Evolutionary conservation across 1,140 invertebrate genomes (phyloP), one percentile per base, ranked within the genome.

Genomic region (Drosophila bocki): DNA sequence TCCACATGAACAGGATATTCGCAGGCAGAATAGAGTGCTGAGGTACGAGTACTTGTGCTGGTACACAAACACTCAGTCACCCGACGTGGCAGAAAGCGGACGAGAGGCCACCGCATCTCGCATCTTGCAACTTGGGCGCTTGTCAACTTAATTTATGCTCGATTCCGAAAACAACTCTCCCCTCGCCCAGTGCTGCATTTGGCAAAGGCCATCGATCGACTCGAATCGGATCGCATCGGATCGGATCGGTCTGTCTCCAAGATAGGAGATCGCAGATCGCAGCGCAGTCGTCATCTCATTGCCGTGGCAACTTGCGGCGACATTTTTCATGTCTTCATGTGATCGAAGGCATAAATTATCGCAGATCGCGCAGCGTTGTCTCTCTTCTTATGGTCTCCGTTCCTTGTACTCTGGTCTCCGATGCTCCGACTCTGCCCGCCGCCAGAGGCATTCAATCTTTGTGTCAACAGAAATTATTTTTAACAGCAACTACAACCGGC

Each of bases 401-500:
- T 67, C 62, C 50, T 26, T 13, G 11, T 33, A 11, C 39, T 29
- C 22, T 26, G 32, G 5, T 9, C 22, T 19, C 51, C 35, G 33
- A 22, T 44, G 41, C 32, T 47, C 50, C 32, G 44, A 42, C 39
- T 41, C 59, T 45, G 17, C 35, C 50, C 61, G 42, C 72, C 56
- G 11, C 51, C 56, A 57, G 68, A 68, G 81, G 85, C 85, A 81
- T 88, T 88, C 85, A 88, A 88, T 88, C 85, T 88, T 88, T 88
- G 85, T 88, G 85, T 88, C 85, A 90, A 88, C 85, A 88, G 81
- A 88, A 88, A 88, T 88, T 88, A 88, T 88, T 88, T 88, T 88
- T 88, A 88, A 88, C 81, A 88, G 75, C 85, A 83, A 75, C 68
- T 78, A 68, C 80, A 75, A 64, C 79, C 50, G 47, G 61, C 39